Percentiles rank a stretch among this genome's conserved stretches.
phyloP scores from a whole-genome alignment of 2,888 invertebrate genomes.

The Enchytraeus crypticus region DNA sequence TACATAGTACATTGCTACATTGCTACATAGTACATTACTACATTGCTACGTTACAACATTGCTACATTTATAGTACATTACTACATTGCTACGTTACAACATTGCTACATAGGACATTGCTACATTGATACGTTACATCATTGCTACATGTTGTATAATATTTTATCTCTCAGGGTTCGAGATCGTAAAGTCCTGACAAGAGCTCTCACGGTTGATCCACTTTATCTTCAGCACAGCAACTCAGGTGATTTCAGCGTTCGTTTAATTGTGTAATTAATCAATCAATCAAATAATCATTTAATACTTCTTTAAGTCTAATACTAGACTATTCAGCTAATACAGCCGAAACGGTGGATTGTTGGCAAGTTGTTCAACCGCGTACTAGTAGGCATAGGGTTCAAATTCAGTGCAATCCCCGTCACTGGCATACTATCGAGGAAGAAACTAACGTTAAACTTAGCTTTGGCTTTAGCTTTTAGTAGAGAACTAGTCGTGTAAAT shows the following conservation, averaged over 20 bases:
- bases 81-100: too few species aligned
- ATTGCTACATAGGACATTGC: too few species aligned
- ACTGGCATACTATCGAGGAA: too few species aligned
- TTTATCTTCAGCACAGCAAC: conserved; percentile 93
- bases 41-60: too few species aligned
- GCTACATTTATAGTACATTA: too few species aligned
- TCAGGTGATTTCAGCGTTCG: conserved; percentile 46
- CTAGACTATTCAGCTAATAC: conserved; percentile 41
- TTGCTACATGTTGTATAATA: not conserved
- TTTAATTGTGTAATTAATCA: not conserved
- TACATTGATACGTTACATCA: not conserved
- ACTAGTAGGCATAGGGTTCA: too few species aligned
- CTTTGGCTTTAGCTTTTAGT: conserved; percentile 3
- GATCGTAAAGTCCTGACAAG: conserved; percentile 81
- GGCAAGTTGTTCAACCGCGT: too few species aligned
- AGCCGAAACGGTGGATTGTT: conserved; percentile 25
- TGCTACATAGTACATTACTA: too few species aligned
- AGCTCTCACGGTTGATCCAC: conserved; percentile 91
- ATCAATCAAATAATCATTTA: not conserved
- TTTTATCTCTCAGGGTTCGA: conserved; percentile 62
- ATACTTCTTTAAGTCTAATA: not conserved
- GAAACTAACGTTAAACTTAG: too few species aligned
- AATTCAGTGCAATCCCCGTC: too few species aligned
- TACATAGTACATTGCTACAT: too few species aligned
- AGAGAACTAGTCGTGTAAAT: too few species aligned